Evolutionary conservation across 2,888 invertebrate genomes (phyloP).

Genomic region (Scaptomyza cyrtandrae): DNA sequence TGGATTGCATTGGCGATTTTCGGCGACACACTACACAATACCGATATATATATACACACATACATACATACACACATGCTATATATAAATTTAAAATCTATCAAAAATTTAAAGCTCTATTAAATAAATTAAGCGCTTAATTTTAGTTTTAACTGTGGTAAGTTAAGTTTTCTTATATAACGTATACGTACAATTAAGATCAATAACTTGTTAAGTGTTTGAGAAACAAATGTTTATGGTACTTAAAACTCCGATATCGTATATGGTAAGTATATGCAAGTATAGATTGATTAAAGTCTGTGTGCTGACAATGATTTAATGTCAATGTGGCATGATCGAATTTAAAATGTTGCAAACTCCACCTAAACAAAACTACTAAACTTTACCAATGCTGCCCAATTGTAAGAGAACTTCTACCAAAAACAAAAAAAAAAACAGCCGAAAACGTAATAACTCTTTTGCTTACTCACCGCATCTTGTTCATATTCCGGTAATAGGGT

Average conservation of each 20-base stretch:
- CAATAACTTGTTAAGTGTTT: constrained; percentile 46
- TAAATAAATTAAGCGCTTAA: constrained; percentile 44
- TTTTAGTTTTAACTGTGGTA: constrained; percentile 81
- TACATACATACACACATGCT: constrained; percentile 13
- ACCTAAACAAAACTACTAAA: neutral
- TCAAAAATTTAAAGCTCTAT: constrained; percentile 54
- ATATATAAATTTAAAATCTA: constrained; percentile 26
- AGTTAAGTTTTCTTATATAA: constrained; percentile 47
- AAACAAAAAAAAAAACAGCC: neutral
- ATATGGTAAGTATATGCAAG: constrained; percentile 6
- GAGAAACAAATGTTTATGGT: constrained; percentile 10
- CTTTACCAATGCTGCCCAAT: neutral
- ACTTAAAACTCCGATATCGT: constrained; percentile 20
- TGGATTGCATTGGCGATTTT: constrained; percentile 44
- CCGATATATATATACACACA: constrained; percentile 29
- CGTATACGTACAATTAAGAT: constrained; percentile 38
- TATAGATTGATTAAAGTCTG: neutral
- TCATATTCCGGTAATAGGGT: constrained; percentile 84
- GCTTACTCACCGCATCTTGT: constrained; percentile 84
- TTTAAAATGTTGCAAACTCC: neutral
- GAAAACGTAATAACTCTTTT: constrained; percentile 5
- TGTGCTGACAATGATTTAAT: constrained; percentile 46
- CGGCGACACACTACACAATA: constrained; percentile 39
- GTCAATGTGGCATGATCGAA: constrained; percentile 15
- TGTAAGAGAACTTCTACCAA: neutral